Conservation (phyloP, 64 coral and sea anemone genomes). For the Anthopleura sola region DNA sequence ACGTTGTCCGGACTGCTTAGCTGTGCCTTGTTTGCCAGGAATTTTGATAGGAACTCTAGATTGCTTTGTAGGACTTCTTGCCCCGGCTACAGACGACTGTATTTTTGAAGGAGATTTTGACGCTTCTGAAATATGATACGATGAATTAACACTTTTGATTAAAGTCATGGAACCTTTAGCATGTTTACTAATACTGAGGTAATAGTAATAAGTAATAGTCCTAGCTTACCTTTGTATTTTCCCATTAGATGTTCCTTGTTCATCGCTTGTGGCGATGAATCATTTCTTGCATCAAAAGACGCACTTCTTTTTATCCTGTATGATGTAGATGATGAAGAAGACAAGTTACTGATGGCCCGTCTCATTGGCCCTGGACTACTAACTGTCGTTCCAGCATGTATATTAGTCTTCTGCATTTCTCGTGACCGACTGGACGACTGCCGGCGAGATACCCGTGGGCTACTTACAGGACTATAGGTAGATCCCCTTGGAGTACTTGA, state of each 20-base stretch:
- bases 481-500: constrained; percentile 13
- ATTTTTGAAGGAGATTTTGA: background rate
- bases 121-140: background rate
- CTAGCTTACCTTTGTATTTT: constrained; percentile 21
- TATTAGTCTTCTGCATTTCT: background rate
- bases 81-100: background rate
- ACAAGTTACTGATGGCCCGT: constrained; percentile 2
- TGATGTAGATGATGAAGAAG: background rate
- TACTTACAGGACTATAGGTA: constrained; percentile 4
- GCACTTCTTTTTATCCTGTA: constrained; percentile 53
- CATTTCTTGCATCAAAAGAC: constrained; percentile 51
- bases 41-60: constrained; percentile 2
- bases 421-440: constrained; percentile 17
- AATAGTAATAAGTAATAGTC: too few species aligned
- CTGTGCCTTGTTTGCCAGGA: background rate
- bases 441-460: constrained; percentile 2
- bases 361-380: background rate
- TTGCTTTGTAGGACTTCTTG: background rate
- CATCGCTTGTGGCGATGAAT: background rate
- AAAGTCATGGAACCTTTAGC: too few species aligned
- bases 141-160: background rate
- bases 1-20: background rate
- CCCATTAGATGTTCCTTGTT: constrained; percentile 36
- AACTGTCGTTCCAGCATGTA: background rate
- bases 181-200: too few species aligned